These are phyloP conservation scores for Coelogynopora nodosa DNA, from an alignment of 2,888 invertebrate genomes.

Conservation along the genomic window DNA sequence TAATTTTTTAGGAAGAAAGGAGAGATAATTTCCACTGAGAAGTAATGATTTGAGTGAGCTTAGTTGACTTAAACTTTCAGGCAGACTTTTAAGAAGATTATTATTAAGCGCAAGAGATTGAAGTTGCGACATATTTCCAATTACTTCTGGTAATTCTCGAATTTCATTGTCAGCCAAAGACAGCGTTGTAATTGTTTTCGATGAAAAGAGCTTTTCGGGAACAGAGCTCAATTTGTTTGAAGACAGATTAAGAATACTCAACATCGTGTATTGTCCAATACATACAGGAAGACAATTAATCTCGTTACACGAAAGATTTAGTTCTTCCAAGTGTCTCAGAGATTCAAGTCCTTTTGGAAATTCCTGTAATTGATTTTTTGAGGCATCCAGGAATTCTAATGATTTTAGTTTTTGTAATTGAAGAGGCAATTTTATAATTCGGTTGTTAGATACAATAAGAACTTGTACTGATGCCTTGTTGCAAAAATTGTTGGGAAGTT, in stretches of 20 bases:
- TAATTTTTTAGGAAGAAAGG: neutral
- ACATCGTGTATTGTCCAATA: neutral
- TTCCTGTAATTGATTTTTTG: neutral
- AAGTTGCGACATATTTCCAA: neutral
- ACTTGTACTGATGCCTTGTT: neutral
- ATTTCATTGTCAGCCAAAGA: slow-evolving; percentile 2
- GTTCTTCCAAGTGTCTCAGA: neutral
- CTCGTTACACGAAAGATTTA: neutral
- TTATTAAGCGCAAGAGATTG: neutral
- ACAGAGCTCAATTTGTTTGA: neutral
- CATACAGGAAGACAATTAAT: neutral
- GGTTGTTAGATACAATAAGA: neutral
- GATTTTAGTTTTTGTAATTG: neutral
- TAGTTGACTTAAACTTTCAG: neutral
- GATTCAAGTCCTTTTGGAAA: neutral
- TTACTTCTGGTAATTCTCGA: neutral
- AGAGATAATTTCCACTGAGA: slow-evolving; percentile 5
- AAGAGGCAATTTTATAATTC: neutral
- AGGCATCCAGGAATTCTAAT: neutral
- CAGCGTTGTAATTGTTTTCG: neutral
- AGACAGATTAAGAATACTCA: slow-evolving; percentile 16
- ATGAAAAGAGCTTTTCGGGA: neutral
- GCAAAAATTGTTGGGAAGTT: neutral
- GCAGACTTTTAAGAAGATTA: neutral
- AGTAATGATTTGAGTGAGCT: neutral